These are phyloP conservation scores for Meleagris gallopavo DNA, from an alignment of 2,113 vertebrate genomes.

Conservation along the genomic window DNA sequence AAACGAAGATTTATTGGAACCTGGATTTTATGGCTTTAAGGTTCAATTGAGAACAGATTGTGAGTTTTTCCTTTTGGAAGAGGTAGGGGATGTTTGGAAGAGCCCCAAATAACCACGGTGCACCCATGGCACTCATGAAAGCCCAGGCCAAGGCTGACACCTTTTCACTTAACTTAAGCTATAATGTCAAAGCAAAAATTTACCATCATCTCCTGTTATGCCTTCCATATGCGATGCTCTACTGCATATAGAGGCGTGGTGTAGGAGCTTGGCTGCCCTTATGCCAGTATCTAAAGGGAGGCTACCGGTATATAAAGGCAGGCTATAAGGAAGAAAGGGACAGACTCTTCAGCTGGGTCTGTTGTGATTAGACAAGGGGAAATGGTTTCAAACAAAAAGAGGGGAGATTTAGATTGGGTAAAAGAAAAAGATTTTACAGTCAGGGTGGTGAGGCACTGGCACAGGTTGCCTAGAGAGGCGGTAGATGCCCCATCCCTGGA, in stretches of 20 bases:
- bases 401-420: no score
- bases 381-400: no score
- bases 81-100: conserved; percentile 31
- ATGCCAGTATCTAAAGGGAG: not conserved
- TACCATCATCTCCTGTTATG: not conserved
- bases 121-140: conserved; percentile 8
- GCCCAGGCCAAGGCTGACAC: conserved; percentile 45
- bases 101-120: not conserved
- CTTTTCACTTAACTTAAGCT: conserved; percentile 39
- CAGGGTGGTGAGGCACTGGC: no score
- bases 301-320: no score
- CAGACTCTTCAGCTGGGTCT: no score
- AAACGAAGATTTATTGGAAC: conserved; percentile 53
- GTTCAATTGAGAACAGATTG: conserved; percentile 62
- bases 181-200: conserved; percentile 59
- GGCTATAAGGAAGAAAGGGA: no score
- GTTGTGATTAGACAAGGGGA: no score
- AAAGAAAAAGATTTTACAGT: no score
- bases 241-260: not conserved
- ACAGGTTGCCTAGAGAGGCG: no score
- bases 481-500: no score
- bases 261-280: not conserved
- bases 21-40: conserved; percentile 40
- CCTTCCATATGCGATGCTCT: conserved; percentile 45
- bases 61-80: conserved; percentile 30